These are phyloP conservation scores for Leucophenga varia DNA, from an alignment of 1,140 invertebrate genomes.

Conservation along the genomic window DNA sequence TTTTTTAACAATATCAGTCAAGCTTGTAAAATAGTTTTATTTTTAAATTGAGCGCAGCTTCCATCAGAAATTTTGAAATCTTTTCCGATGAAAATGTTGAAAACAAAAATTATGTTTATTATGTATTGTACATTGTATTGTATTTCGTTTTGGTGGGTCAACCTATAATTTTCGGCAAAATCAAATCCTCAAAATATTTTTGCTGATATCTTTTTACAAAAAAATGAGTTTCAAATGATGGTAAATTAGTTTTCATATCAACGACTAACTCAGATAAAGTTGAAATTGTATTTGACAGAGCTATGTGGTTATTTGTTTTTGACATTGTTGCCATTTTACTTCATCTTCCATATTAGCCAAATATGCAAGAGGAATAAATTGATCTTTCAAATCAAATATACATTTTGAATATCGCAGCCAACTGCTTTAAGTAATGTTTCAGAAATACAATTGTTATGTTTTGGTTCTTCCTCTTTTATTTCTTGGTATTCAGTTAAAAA, in stretches of 20 bases:
- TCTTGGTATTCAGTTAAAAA: too few relatives aligned
- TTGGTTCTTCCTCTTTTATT: too few relatives aligned
- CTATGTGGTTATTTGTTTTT: neutral
- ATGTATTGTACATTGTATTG: neutral
- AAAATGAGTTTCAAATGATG: neutral
- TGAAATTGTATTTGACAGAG: neutral
- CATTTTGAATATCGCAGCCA: too few relatives aligned
- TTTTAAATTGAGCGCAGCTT: neutral
- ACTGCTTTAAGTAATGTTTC: too few relatives aligned
- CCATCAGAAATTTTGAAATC: neutral
- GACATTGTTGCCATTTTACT: neutral
- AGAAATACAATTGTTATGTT: too few relatives aligned
- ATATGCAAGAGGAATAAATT: neutral
- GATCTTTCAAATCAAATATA: neutral
- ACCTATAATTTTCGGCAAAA: neutral
- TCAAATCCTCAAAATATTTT: neutral
- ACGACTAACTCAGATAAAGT: neutral
- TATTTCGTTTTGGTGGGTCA: neutral
- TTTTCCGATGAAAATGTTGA: neutral
- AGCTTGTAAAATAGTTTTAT: too few relatives aligned
- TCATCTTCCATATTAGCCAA: neutral
- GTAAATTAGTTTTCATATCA: neutral
- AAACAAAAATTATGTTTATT: neutral
- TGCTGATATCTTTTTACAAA: neutral
- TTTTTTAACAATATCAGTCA: too few relatives aligned